Evolutionary conservation across 1,140 invertebrate genomes (phyloP), one percentile per base, ranked within the genome.

Genomic region (Xylocopa sonorina): DNA sequence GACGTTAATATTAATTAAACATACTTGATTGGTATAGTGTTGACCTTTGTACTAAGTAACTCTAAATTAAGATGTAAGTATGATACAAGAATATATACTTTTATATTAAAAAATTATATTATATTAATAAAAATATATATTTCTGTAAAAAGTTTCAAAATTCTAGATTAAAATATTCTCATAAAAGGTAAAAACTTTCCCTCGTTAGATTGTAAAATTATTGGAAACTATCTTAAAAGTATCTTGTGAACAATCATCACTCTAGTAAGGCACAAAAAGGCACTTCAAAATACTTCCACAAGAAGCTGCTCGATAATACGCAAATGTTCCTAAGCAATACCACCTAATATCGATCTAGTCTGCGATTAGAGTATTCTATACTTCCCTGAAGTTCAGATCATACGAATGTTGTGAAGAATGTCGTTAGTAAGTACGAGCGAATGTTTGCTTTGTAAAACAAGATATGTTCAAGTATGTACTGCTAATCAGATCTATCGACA

Each of bases 111-210:
- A 69, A 87, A 82, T 75, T 71, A 71, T 57, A 69, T 38, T 69
- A 41, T 64, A 32, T 46, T 62, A 34, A 66, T 78, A 87, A 81
- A 77, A 88, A 83, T 77, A 81, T 77, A 81, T 79, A 82, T 78
- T 87, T 84, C 66, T 84, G 57, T 63, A 77, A 84, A 73, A 81
- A 53, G 29, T 67, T 63, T 14, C 34, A 68, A 73, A 43, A 29
- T 46, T 57, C 18, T 57, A 7, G 34, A 43, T 41, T 67, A 72
- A 62, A 67, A 60, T 67, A 48, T 48, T 9, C 18, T 38, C 67
- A 72, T 16, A 64, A n/a, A 67, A 53, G 48, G 14, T 32, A 50
- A 58, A 73, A 77, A 53, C 24, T n/a, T 74, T 38, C 18, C 18
- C 24, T 6, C 41, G 12, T 27, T 34, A 7, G 48, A 58, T 58